Base-by-base conservation (phyloP, 1,140 invertebrate genomes). In the Micrasema minimum region DNA sequence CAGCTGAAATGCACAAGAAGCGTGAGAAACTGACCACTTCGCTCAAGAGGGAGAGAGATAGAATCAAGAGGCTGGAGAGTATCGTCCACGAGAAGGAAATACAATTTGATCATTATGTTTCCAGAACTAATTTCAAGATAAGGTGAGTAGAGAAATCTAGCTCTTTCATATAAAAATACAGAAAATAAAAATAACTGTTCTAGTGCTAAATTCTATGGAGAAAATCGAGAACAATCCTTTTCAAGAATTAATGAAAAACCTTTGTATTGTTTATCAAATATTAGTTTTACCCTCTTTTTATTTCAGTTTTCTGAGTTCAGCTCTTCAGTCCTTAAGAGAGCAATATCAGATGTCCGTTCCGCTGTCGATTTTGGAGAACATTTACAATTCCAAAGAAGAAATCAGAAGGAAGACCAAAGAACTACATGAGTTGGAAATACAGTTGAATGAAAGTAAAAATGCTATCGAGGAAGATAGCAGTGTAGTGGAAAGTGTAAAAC, bases 261-360 rank as follows among this genome's bases (percentile, higher is more conserved):
- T n/a, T n/a, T n/a, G n/a, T n/a, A n/a, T n/a, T 31, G 26, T 31
- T 4, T 7, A 31, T 7, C 26, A 4, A 31, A 31, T 31, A 31
- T 31, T 31, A 31, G n/a, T n/a, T n/a, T n/a, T 31, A 31, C 22
- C 43, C 20, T 48, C 43, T 38, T 50, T 66, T 59, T 50, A 2
- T 80, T 68, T 46, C 31, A 85, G 82, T 67, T 81, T 79, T 69
- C 77, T 83, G 57, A 78, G 78, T 45, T 78, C 80, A 66, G 69
- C 81, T 26, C 62, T 83, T 61, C 78, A 82, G 75, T 72, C 77
- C 14, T 69, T 85, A 37, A 74, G 81, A 66, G 77, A 81, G 59
- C 81, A 84, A 73, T 85, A 85, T 75, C 78, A 81, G 64, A 81
- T 82, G 26, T 76, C 78, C 70, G 18, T 84, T 68, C 83, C 83